Percentiles rank a stretch among this genome's conserved stretches.
Evolutionary conservation across 2,797 vertebrate genomes (phyloP).

Genomic region (Crocidura indochinensis): DNA sequence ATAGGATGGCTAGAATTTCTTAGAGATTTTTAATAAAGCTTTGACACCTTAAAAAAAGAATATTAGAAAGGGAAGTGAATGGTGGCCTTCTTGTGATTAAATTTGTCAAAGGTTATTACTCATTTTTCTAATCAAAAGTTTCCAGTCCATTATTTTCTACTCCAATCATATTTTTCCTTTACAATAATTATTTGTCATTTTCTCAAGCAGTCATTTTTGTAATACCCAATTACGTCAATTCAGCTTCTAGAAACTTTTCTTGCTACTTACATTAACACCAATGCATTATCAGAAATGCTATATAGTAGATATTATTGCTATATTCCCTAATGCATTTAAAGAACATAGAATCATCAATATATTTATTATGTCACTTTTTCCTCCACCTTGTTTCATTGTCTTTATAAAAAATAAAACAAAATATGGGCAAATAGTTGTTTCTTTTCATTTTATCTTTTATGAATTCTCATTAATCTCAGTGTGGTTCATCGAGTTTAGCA

Average conservation of each 20-base stretch:
- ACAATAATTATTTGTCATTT: background rate
- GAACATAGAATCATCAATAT: background rate
- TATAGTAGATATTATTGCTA: background rate
- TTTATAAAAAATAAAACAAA: background rate
- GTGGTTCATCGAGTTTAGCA: background rate
- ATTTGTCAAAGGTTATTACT: background rate
- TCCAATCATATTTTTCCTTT: background rate
- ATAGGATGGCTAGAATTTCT: conserved; percentile 23
- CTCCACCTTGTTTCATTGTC: background rate
- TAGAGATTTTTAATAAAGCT: conserved; percentile 36
- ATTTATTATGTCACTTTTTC: background rate
- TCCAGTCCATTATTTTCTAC: background rate
- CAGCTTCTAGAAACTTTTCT: background rate
- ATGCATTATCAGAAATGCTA: conserved; percentile 12
- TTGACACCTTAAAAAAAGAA: background rate
- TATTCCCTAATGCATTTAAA: background rate
- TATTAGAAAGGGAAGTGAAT: background rate
- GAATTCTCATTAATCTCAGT: background rate
- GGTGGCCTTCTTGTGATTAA: background rate
- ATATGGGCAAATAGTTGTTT: background rate
- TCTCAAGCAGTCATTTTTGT: background rate
- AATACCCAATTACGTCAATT: background rate
- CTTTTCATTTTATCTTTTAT: background rate
- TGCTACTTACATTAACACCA: background rate
- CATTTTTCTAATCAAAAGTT: background rate